These are phyloP conservation scores for Eptesicus fuscus DNA, from an alignment of 2,113 vertebrate species.

Conservation along the genomic window DNA sequence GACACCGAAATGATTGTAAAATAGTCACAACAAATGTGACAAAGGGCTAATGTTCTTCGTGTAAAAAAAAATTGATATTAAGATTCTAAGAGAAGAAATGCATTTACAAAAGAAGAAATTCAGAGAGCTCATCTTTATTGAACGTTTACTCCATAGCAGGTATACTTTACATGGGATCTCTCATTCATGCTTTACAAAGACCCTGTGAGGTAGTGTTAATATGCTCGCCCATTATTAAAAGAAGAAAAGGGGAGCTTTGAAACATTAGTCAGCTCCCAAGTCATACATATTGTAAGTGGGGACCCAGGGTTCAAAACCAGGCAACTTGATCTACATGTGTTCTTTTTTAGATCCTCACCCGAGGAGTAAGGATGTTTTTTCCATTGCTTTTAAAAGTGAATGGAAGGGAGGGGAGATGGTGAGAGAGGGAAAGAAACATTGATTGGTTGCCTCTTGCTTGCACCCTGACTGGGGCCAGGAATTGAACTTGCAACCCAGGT, in stretches of 20 bases:
- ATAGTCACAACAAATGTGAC: not conserved
- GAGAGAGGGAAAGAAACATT: not conserved
- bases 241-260: not conserved
- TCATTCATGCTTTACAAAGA: slow-evolving; percentile 1
- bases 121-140: not conserved
- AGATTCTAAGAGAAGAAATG: not conserved
- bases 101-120: slow-evolving; percentile 10
- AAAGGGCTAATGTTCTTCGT: not conserved
- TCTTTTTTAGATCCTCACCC: not conserved
- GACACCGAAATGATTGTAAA: not conserved
- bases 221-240: not conserved
- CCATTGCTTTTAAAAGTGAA: not conserved
- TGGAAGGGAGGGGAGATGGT: not conserved
- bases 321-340: not conserved
- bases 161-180: not conserved
- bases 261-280: not conserved
- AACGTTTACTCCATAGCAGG: not conserved
- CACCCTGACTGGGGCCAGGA: not conserved
- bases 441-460: not conserved
- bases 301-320: not conserved
- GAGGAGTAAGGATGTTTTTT: not conserved
- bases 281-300: not conserved
- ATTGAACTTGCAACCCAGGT: not conserved
- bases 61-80: not conserved
- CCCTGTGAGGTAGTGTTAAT: not conserved